Percentiles rank a stretch among this genome's conserved stretches.
These are phyloP conservation scores for Brachypalpus laphriformis DNA, from an alignment of 2,888 invertebrate species.

Conservation along the genomic window DNA sequence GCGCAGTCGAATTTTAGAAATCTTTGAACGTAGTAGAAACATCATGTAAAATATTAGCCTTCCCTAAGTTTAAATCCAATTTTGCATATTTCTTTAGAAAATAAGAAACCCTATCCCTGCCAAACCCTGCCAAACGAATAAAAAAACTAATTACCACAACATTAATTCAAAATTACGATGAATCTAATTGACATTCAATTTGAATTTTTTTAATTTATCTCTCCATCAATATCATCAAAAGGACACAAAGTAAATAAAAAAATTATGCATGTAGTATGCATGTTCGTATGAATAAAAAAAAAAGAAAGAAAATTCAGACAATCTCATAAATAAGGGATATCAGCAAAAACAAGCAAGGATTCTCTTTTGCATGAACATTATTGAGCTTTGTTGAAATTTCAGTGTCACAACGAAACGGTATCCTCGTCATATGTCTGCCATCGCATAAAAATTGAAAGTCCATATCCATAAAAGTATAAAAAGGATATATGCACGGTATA, in stretches of 20 bases:
- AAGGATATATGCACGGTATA: conserved; percentile 31
- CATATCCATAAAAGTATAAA: conserved; percentile 41
- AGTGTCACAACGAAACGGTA: conserved; percentile 12
- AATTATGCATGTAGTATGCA: not conserved
- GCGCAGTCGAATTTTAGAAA: too few relatives aligned
- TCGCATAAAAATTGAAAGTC: conserved; percentile 57
- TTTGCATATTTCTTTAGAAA: too few relatives aligned
- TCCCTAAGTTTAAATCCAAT: too few relatives aligned
- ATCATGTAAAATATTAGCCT: too few relatives aligned
- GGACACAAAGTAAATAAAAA: not conserved
- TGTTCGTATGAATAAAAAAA: too few relatives aligned
- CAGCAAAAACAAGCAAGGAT: not conserved
- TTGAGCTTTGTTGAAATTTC: conserved; percentile 9
- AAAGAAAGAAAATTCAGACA: not conserved
- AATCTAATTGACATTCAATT: conserved; percentile 7
- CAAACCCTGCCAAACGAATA: not conserved
- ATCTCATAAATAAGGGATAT: not conserved
- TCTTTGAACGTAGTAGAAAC: too few relatives aligned
- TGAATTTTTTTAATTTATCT: not conserved
- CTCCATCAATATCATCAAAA: not conserved
- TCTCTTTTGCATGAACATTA: conserved; percentile 15
- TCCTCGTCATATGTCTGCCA: conserved; percentile 31
- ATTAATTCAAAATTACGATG: not conserved
- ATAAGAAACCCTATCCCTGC: too few relatives aligned
- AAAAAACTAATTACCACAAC: not conserved